A percentile compares a stretch with the other conserved stretches of the same genome.
Evolutionary conservation across 2,797 vertebrate species (phyloP).

Genomic region (Lindbergichthys nudifrons): DNA sequence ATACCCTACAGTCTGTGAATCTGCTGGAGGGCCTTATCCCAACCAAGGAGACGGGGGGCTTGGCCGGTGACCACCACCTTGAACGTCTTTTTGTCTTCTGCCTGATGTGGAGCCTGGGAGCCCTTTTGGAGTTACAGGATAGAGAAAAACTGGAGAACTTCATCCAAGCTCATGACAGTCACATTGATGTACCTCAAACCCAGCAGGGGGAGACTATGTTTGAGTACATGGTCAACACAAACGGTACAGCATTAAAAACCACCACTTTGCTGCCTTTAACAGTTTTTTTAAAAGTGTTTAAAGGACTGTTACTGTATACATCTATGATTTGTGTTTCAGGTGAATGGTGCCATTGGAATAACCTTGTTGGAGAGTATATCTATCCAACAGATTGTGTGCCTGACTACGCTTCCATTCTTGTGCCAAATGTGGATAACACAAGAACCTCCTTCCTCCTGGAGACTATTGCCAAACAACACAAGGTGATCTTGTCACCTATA

Average conservation of each 20-base stretch:
- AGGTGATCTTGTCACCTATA: slow-evolving; percentile 51
- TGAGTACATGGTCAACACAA: slow-evolving; percentile 86
- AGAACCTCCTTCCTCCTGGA: slow-evolving; percentile 89
- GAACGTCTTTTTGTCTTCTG: slow-evolving; percentile 89
- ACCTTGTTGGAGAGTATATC: slow-evolving; percentile 82
- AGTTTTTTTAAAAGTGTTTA: slow-evolving; percentile 11
- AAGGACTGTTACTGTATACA: background rate
- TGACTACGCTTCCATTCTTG: slow-evolving; percentile 89
- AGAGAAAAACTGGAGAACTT: slow-evolving; percentile 85
- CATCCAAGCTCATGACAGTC: slow-evolving; percentile 75
- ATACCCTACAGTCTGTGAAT: slow-evolving; percentile 70
- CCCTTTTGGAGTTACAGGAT: slow-evolving; percentile 86
- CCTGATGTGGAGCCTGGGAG: slow-evolving; percentile 92
- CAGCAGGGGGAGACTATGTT: slow-evolving; percentile 85
- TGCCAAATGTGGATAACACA: slow-evolving; percentile 92
- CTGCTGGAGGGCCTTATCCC: slow-evolving; percentile 90
- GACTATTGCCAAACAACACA: slow-evolving; percentile 79
- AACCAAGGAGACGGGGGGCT: slow-evolving; percentile 83
- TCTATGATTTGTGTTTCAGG: slow-evolving; percentile 75
- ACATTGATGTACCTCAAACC: slow-evolving; percentile 81
- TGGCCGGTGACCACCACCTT: slow-evolving; percentile 76
- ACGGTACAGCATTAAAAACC: slow-evolving; percentile 76
- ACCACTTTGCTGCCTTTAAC: background rate
- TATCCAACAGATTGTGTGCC: slow-evolving; percentile 85
- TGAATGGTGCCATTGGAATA: slow-evolving; percentile 89